Conservation (phyloP, 1,140 invertebrate genomes). For the Rhysida immarginata region DNA sequence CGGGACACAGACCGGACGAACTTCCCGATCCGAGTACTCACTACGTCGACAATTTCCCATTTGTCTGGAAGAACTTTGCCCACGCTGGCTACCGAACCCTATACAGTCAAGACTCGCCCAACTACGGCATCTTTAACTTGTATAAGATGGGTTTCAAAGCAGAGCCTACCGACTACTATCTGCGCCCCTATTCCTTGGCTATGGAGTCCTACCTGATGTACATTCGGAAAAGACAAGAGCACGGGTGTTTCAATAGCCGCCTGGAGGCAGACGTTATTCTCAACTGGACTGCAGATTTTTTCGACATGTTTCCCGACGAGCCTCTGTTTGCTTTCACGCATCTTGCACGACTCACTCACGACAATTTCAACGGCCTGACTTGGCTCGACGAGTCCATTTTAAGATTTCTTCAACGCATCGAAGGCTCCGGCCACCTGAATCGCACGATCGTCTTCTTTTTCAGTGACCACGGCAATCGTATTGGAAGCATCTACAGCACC, state of each 20-base stretch:
- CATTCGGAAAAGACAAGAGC: background rate
- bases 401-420: conserved; percentile 20
- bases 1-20: too few species aligned
- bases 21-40: too few species aligned
- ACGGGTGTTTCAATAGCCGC: too few species aligned
- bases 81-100: conserved; percentile 20
- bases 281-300: too few species aligned
- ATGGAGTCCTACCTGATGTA: too few species aligned
- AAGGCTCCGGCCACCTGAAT: conserved; percentile 16
- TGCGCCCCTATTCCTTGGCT: conserved; percentile 21
- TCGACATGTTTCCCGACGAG: too few species aligned
- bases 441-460: conserved; percentile 27
- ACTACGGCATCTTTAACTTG: conserved; percentile 21
- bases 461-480: conserved; percentile 29
- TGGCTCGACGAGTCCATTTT: conserved; percentile 25
- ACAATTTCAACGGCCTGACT: conserved; percentile 22
- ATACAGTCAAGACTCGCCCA: conserved; percentile 22
- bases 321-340: too few species aligned
- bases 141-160: conserved; percentile 20
- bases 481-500: conserved; percentile 24
- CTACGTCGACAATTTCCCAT: conserved; percentile 28
- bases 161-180: conserved; percentile 24
- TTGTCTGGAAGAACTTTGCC: conserved; percentile 26
- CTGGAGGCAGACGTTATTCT: too few species aligned
- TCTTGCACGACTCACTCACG: too few species aligned